Conservation (phyloP, 2,113 vertebrate genomes). For the Isichthys henryi region DNA sequence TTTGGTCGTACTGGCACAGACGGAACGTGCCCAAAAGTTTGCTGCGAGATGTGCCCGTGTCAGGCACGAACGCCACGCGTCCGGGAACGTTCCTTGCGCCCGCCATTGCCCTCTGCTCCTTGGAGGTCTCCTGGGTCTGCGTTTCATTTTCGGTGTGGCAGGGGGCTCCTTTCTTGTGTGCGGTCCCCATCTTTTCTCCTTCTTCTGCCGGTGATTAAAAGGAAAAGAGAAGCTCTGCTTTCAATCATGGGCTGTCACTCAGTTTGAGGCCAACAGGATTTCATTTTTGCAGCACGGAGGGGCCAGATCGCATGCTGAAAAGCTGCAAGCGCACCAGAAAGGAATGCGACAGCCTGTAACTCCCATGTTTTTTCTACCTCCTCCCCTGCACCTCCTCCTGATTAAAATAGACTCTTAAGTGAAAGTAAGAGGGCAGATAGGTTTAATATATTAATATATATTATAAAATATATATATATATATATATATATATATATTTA, state of each 20-base stretch:
- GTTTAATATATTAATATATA: too few species aligned
- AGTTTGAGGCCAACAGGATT: background rate
- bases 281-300: background rate
- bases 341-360: background rate
- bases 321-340: background rate
- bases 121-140: background rate
- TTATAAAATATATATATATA: too few species aligned
- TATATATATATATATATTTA: background rate
- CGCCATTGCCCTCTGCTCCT: background rate
- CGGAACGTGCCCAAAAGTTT: background rate
- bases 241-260: conserved; percentile 9
- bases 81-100: background rate
- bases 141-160: background rate
- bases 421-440: background rate
- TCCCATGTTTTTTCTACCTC: conserved; percentile 27
- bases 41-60: background rate
- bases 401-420: conserved; percentile 49
- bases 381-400: conserved; percentile 59
- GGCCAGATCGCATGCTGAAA: background rate
- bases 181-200: background rate
- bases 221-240: conserved; percentile 3
- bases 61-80: background rate
- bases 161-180: background rate
- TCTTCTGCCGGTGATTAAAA: background rate
- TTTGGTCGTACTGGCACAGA: background rate